Evolutionary conservation across 2,888 invertebrate species (phyloP), one percentile per base, ranked within the genome.

Genomic region (Drosophila monieri): DNA sequence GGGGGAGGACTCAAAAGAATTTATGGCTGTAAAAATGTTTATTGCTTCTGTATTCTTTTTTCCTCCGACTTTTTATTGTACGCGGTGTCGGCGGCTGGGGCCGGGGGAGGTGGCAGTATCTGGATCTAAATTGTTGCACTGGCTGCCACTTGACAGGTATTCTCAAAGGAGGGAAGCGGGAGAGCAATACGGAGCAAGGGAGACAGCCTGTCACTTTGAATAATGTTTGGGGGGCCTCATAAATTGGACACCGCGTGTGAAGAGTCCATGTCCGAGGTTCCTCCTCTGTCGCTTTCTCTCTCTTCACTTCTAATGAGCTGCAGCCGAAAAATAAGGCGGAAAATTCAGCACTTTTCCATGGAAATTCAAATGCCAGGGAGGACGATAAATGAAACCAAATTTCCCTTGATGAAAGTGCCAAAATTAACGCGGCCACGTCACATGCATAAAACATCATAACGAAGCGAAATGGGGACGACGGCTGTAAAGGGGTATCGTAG

Each of bases 11-110:
- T 69, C 51, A 56, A 78, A 78, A 76, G 74, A 81, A 79, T 88
- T 85, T 79, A 88, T 79, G 80, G 48, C 76, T 85, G 79, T 81
- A 83, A 84, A 87, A 85, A 83, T 86, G 80, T 88, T 84, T 88
- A 85, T 85, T 75, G 83, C 77, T 64, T 67, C 70, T 62, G 75
- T 80, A 52, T 76, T 70, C 69, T 73, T 80, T 57, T 65, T 57
- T 43, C 41, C 55, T 39, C 37, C 9, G 12, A 21, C 43, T 62
- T 64, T 52, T 30, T 65, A 46, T 32, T 49, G 51, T 39, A 30
- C 44, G 43, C 44, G 35, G 49, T 47, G 37, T 10, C n/a, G n/a
- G 21, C 48, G 23, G 54, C n/a, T 15, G 3, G 39, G 10, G 37
- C 37, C 37, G 25, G 35, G 32, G 27, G 8, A 39, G 14, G 37